Evolutionary conservation across 2,797 vertebrate genomes (phyloP), one percentile per base, ranked within the genome.

Genomic region (Enteromius radiatus): DNA sequence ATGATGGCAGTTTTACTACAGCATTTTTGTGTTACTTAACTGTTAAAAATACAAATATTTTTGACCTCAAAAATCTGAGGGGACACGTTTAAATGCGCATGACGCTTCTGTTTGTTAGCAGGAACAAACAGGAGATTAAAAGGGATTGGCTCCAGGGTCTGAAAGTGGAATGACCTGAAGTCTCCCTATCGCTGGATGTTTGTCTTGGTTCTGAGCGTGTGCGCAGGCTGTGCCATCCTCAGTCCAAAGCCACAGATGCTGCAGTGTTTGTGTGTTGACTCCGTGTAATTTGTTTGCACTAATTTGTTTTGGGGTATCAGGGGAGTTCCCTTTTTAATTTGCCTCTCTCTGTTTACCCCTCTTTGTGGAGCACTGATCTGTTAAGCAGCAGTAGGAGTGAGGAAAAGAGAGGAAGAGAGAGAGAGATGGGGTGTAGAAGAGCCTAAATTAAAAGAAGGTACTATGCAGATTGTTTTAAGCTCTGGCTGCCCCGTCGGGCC

Each of bases 201-300:
- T 67, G 64, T 63, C n/a, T 77, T 70, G 65, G 52, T 83, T 41
- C 63, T 15, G 38, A 71, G 61, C n/a, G 17, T 43, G 63, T 56
- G 63, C 19, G 12, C 33, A 73, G 80, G 33, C 67, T 54, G 26
- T 47, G 56, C 84, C 80, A 47, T 85, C 80, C 43, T 59, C 61
- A 85, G 92, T 93, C 92, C 95, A 96, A 88, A 93, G 95, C 95
- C 95, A 96, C 97, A 98, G 97, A 97, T 94, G 92, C 93, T 76
- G 64, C 71, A 64, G 77, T 93, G 84, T 83, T 82, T 86, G 80
- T 78, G 96, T 98, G 97, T 99, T 98, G 97, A 99, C 97, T 98
- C 96, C 94, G 95, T 96, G 96, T 98, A 98, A 98, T 98, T 98
- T 98, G 97, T 98, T 98, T 98, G 97, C 97, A 96, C 96, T 97